A percentile compares a stretch with the other conserved stretches of the same genome.
Conservation (phyloP, 2,888 invertebrate species). For the Platycheirus albimanus region DNA sequence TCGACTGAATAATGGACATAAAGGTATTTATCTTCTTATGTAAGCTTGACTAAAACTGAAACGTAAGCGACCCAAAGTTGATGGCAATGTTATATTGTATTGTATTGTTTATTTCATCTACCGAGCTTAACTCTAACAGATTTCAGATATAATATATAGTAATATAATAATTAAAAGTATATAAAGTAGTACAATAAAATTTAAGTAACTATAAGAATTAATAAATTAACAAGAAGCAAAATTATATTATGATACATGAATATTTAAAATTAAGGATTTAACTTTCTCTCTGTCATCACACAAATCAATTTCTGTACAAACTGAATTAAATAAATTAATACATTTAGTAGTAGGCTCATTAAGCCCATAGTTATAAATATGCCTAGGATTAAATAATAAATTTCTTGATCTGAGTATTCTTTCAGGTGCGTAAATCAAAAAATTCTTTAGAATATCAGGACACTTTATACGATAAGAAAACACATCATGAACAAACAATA, state of each 20-base stretch:
- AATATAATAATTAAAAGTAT: too few relatives aligned
- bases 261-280: neutral
- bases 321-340: conserved; percentile 5
- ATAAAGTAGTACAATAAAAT: neutral
- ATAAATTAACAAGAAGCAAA: neutral
- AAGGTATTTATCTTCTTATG: too few relatives aligned
- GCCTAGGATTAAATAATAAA: conserved; percentile 4
- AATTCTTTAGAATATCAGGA: neutral
- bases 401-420: neutral
- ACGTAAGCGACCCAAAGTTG: too few relatives aligned
- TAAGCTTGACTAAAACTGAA: too few relatives aligned
- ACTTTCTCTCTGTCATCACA: conserved; percentile 23
- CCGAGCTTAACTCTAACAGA: too few relatives aligned
- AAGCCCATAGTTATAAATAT: neutral
- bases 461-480: conserved; percentile 27
- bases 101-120: too few relatives aligned
- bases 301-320: neutral
- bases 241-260: neutral
- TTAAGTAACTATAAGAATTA: neutral
- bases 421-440: neutral
- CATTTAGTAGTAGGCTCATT: neutral
- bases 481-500: conserved; percentile 11
- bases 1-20: too few relatives aligned
- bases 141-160: too few relatives aligned
- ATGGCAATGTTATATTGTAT: too few relatives aligned